A percentile compares a stretch with the other conserved stretches of the same genome.
Conservation (phyloP, 2,113 vertebrate genomes). For the Acinonyx jubatus region DNA sequence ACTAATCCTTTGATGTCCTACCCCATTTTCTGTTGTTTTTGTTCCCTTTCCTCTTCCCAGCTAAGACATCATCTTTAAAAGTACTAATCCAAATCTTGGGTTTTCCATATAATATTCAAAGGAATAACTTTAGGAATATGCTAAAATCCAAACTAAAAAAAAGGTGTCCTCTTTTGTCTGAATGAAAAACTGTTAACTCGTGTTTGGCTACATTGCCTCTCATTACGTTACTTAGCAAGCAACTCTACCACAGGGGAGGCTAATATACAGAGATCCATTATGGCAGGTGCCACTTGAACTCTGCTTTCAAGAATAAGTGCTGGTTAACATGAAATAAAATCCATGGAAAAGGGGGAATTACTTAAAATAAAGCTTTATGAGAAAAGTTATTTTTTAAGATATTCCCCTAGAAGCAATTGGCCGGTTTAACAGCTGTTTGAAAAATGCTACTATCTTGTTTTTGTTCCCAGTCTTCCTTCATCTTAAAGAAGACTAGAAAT, state of each 20-base stretch:
- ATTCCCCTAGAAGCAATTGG: background rate
- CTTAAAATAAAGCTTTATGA: background rate
- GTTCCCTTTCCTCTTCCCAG: slow-evolving; percentile 28
- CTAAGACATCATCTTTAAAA: slow-evolving; percentile 50
- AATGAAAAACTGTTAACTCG: slow-evolving; percentile 35
- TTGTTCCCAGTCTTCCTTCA: background rate
- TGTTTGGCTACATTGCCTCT: background rate
- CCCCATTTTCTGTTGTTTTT: background rate
- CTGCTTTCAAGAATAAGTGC: slow-evolving; percentile 89
- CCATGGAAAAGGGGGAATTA: slow-evolving; percentile 87
- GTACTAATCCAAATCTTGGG: slow-evolving; percentile 18
- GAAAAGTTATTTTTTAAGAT: background rate
- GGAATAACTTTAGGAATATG: slow-evolving; percentile 49
- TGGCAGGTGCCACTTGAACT: slow-evolving; percentile 86
- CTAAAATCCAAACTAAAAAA: slow-evolving; percentile 69
- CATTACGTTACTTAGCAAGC: slow-evolving; percentile 83
- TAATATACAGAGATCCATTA: slow-evolving; percentile 87
- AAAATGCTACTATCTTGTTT: background rate
- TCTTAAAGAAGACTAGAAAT: background rate
- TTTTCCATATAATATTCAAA: slow-evolving; percentile 58
- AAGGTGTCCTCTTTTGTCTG: background rate
- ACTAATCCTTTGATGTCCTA: background rate
- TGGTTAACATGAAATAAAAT: slow-evolving; percentile 90
- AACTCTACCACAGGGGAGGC: slow-evolving; percentile 86
- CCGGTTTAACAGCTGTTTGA: background rate